Base-by-base conservation (phyloP, 2,113 vertebrate species). In the Cephalopholis sonnerati region DNA sequence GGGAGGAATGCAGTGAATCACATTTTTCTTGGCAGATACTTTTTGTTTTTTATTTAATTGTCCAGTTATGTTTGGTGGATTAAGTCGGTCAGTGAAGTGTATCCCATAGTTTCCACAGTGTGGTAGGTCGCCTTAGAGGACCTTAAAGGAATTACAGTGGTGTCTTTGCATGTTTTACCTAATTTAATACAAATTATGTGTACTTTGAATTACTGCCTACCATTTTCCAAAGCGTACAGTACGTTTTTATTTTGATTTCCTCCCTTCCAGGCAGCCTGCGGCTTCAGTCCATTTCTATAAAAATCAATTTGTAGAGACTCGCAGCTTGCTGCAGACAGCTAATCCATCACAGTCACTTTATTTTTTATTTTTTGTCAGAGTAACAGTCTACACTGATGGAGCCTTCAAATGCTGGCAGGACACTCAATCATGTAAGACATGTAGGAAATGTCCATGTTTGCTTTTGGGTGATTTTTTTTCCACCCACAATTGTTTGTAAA, bases 141-240 rank as follows among this genome's bases (percentile, higher is more conserved):
- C 74, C 61, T 58, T 46, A 24, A 32, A 64, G 63, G 32, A 36
- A 58, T 81, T 32, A 39, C 10, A 39, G 44, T 29, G 48, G 65
- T 57, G 32, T 75, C 46, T 77, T 54, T 78, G 58, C 79, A 74
- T 64, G 82, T 61, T 79, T 78, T 64, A 81, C 57, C 69, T 79
- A 53, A 90, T 90, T 82, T 48, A 68, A 81, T 81, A 71, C 55
- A 76, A 86, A 81, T 79, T 7, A 81, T 79, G 78, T 77, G 70
- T 63, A 17, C 64, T 74, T 77, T 79, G 83, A 77, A 75, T 76
- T 71, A 39, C 65, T 70, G 72, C 58, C 54, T 22, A 25, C 29
- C 50, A 39, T 64, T 81, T 85, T 80, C 76, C 74, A 69, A 65
- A 81, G 39, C n/a, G 15, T 75, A 79, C 77, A 58, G 25, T 39